Evolutionary conservation across 2,888 invertebrate genomes (phyloP).

Genomic region (Theodoxus fluviatilis): DNA sequence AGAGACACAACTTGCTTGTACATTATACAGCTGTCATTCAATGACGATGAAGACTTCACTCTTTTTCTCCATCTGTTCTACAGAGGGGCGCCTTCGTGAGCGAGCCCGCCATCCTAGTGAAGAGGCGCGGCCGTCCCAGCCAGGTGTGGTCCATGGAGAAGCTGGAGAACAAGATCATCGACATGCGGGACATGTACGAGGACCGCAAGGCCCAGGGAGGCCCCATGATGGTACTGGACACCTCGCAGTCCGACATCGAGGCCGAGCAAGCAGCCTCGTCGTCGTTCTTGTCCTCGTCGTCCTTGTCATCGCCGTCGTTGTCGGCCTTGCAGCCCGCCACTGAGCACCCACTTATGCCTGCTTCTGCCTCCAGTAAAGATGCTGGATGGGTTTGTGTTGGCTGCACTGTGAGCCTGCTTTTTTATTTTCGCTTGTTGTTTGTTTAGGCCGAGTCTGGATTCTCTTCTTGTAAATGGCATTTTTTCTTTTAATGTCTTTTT

Average conservation of each 20-base stretch:
- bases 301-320: constrained; percentile 16
- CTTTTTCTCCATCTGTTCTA: no score
- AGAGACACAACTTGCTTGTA: no score
- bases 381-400: no score
- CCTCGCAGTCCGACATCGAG: constrained; percentile 28
- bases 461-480: no score
- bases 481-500: no score
- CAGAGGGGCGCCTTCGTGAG: constrained; percentile 74
- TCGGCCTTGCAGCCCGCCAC: constrained; percentile 13
- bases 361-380: no score
- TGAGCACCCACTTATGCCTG: background rate
- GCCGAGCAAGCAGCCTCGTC: constrained; percentile 40
- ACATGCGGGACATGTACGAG: constrained; percentile 98
- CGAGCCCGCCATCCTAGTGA: constrained; percentile 94
- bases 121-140: constrained; percentile 78
- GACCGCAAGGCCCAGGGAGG: constrained; percentile 73
- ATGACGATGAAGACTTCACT: no score
- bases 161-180: constrained; percentile 94
- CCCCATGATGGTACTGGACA: constrained; percentile 56
- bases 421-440: no score
- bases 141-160: constrained; percentile 99
- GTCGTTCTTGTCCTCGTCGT: constrained; percentile 13
- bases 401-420: no score
- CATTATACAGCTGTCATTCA: no score
- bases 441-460: no score